phyloP scores from a whole-genome alignment of 2,797 vertebrate genomes.

The Callimico goeldii region DNA sequence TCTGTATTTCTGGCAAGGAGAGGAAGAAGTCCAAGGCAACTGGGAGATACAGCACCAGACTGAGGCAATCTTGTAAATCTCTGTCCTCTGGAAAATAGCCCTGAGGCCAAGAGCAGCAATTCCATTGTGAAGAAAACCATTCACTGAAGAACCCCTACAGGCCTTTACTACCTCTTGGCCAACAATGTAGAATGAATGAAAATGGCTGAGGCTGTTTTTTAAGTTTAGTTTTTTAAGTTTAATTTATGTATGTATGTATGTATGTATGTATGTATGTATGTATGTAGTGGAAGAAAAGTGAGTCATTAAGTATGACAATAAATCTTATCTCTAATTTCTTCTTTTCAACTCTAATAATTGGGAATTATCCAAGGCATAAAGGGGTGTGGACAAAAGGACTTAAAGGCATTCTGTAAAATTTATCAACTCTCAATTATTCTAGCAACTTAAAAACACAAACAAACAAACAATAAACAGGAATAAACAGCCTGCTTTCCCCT shows the following conservation, averaged over 20 bases:
- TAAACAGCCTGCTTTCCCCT: background rate
- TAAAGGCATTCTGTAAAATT: background rate
- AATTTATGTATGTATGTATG: background rate
- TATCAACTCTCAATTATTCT: background rate
- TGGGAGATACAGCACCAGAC: fast-evolving
- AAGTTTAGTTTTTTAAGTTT: background rate
- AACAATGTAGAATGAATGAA: background rate
- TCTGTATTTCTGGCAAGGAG: background rate
- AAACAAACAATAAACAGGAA: background rate
- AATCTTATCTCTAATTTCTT: background rate
- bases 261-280: too few species aligned
- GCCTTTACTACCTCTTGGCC: background rate
- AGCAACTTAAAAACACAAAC: background rate
- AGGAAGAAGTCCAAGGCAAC: background rate
- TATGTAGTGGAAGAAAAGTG: background rate
- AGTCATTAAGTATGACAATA: background rate
- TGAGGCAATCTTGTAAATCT: background rate
- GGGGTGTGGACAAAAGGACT: background rate
- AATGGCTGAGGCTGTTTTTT: background rate
- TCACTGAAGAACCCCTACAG: fast-evolving
- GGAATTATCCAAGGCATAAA: background rate
- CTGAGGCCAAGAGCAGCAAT: background rate
- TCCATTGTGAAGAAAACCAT: background rate
- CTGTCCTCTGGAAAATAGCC: background rate
- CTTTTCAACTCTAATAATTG: background rate